phyloP scores from a whole-genome alignment of 2,113 vertebrate genomes.

The Nematolebias whitei region DNA sequence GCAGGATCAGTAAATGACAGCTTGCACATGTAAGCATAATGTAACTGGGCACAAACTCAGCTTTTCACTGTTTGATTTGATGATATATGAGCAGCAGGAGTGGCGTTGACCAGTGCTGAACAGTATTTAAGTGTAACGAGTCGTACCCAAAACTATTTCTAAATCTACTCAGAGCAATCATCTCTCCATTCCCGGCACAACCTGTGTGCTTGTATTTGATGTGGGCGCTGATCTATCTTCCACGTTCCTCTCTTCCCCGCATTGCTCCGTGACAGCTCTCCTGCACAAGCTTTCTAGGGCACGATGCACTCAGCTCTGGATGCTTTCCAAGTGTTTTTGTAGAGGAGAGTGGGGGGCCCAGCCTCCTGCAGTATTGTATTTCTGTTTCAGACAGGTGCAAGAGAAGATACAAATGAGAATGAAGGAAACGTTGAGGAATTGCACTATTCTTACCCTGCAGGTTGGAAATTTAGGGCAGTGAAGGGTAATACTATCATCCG shows the following conservation, averaged over 20 bases:
- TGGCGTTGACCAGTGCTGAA: too few relatives aligned
- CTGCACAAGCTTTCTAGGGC: constrained; percentile 71
- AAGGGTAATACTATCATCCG: not conserved
- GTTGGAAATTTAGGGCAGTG: not conserved
- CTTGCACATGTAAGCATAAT: constrained; percentile 12
- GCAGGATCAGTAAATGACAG: not conserved
- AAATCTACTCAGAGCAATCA: not conserved
- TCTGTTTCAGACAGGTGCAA: constrained; percentile 54
- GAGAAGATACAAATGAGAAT: constrained; percentile 24
- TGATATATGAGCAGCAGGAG: not conserved
- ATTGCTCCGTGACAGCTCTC: constrained; percentile 71
- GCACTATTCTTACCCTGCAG: not conserved
- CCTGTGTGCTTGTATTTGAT: constrained; percentile 34
- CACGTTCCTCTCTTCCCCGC: constrained; percentile 61
- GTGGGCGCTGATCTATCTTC: constrained; percentile 56
- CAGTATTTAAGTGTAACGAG: too few relatives aligned
- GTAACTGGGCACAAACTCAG: not conserved
- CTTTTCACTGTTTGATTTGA: not conserved
- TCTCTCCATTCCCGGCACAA: constrained; percentile 21
- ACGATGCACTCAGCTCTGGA: constrained; percentile 52
- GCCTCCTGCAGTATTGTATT: constrained; percentile 57
- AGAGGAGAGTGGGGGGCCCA: constrained; percentile 38
- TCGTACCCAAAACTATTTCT: not conserved
- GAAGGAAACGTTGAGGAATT: constrained; percentile 17
- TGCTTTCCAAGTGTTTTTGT: constrained; percentile 62